Evolutionary conservation across 2,797 vertebrate genomes (phyloP).

Genomic region (Thalassophryne amazonica): DNA sequence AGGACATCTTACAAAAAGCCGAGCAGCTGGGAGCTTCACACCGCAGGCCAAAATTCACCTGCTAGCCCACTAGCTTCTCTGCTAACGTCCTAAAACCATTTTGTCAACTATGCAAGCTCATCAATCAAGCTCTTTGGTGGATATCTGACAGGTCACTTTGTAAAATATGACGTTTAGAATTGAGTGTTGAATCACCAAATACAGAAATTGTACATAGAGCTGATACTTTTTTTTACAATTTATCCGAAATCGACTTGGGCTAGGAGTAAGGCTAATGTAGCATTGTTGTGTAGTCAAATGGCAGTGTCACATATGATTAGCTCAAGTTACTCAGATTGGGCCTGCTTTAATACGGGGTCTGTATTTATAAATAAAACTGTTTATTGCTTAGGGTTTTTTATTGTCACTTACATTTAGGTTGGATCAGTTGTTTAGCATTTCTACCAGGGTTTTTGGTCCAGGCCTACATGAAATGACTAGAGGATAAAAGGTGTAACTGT

Average conservation of each 20-base stretch:
- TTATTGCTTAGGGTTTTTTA: not conserved
- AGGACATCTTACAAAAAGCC: constrained; percentile 72
- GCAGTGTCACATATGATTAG: not conserved
- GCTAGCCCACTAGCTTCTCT: constrained; percentile 35
- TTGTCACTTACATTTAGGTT: constrained; percentile 37
- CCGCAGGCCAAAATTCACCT: constrained; percentile 39
- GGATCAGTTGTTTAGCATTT: constrained; percentile 17
- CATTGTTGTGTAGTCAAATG: constrained; percentile 10
- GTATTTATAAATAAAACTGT: not conserved
- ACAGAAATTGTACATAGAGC: too few species aligned
- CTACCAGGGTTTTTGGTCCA: constrained; percentile 9
- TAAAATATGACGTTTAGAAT: not conserved
- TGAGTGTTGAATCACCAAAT: not conserved
- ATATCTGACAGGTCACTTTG: not conserved
- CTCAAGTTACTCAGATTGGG: not conserved
- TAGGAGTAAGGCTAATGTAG: constrained; percentile 17
- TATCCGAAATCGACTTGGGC: not conserved
- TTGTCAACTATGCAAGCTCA: constrained; percentile 7
- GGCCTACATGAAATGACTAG: constrained; percentile 36
- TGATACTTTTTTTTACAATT: too few species aligned
- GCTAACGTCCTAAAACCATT: constrained; percentile 1
- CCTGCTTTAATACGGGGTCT: not conserved
- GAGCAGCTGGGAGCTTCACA: constrained; percentile 62
- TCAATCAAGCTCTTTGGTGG: not conserved
- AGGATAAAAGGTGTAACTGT: constrained; percentile 24